Evolutionary conservation across 2,113 vertebrate species (phyloP).

Genomic region (Albula glossodonta): DNA sequence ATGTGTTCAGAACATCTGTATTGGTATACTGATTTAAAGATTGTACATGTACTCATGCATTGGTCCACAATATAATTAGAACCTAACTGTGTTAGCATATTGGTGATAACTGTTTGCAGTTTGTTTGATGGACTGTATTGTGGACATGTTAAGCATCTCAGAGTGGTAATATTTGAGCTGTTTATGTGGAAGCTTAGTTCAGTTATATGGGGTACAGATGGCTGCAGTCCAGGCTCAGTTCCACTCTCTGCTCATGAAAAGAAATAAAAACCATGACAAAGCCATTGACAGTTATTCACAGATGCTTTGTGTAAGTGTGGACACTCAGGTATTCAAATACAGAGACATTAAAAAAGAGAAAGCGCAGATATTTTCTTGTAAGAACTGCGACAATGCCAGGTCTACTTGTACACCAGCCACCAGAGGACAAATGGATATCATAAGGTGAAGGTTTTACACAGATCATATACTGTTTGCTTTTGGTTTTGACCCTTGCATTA

Average conservation of each 20-base stretch:
- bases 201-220: not conserved
- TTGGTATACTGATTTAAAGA: not conserved
- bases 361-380: not conserved
- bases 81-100: not conserved
- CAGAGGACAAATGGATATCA: not conserved
- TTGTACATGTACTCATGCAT: not conserved
- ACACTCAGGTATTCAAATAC: not conserved
- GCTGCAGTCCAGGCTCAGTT: not conserved
- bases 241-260: not conserved
- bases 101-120: not conserved
- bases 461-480: not conserved
- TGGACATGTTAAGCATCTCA: not conserved
- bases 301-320: not conserved
- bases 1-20: not conserved
- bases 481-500: not conserved
- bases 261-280: slow-evolving; percentile 26
- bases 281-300: slow-evolving; percentile 1
- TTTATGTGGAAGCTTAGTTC: not conserved
- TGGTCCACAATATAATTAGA: not conserved
- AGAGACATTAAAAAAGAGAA: not conserved
- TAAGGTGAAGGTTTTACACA: not conserved
- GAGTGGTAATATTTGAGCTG: not conserved
- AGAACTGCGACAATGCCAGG: not conserved
- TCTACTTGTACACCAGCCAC: not conserved
- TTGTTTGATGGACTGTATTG: not conserved